These are phyloP conservation scores for Phenacoccus solenopsis DNA, from an alignment of 1,140 invertebrate genomes.

Conservation along the genomic window DNA sequence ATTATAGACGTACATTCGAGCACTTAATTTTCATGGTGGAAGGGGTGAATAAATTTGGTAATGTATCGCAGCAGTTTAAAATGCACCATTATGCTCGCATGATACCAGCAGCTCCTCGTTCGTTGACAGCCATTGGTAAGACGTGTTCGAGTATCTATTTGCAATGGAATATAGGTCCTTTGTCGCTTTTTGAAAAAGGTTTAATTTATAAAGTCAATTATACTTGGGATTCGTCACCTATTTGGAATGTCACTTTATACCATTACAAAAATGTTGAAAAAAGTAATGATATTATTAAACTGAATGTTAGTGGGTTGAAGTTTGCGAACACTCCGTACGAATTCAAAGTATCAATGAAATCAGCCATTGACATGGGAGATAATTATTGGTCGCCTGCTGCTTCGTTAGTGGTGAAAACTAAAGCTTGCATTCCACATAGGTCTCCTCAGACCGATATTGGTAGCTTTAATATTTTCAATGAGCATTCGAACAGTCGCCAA, in stretches of 20 bases:
- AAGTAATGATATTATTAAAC: too few relatives aligned
- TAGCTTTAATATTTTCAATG: slow-evolving; percentile 45
- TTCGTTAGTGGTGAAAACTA: slow-evolving; percentile 42
- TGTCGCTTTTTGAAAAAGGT: slow-evolving; percentile 43
- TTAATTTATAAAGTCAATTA: slow-evolving; percentile 47
- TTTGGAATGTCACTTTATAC: too few relatives aligned
- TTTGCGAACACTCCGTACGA: slow-evolving; percentile 53
- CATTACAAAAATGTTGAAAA: too few relatives aligned
- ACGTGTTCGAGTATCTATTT: slow-evolving; percentile 43
- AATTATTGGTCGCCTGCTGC: slow-evolving; percentile 49
- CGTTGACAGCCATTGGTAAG: slow-evolving; percentile 40
- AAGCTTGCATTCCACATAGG: slow-evolving; percentile 39
- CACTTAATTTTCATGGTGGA: too few relatives aligned
- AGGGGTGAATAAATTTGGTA: slow-evolving; percentile 42
- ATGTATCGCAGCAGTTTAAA: slow-evolving; percentile 35
- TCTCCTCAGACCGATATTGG: slow-evolving; percentile 49
- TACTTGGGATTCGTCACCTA: slow-evolving; percentile 36
- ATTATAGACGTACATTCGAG: too few relatives aligned
- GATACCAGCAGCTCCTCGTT: slow-evolving; percentile 27
- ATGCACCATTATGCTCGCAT: slow-evolving; percentile 48
- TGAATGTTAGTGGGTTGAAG: slow-evolving; percentile 39
- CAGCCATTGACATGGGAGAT: slow-evolving; percentile 35
- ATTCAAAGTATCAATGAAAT: slow-evolving; percentile 47
- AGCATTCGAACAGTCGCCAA: slow-evolving; percentile 33
- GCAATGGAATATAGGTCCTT: slow-evolving; percentile 45